Evolutionary conservation across 2,113 vertebrate species (phyloP).

Genomic region (Aramus guarauna): DNA sequence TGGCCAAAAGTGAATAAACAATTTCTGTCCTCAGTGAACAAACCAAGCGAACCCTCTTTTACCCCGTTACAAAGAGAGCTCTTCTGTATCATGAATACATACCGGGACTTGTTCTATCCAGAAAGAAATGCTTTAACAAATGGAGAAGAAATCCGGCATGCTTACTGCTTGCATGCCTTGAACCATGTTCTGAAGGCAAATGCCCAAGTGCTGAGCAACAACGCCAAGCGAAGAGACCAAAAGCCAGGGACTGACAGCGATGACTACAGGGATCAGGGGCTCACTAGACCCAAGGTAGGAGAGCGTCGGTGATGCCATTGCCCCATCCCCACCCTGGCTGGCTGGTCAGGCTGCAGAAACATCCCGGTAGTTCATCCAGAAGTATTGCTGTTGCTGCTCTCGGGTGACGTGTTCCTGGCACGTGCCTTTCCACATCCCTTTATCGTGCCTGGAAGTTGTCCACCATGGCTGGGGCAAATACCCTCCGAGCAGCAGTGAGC

Average conservation of each 20-base stretch:
- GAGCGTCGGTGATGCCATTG: neutral
- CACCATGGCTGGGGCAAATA: neutral
- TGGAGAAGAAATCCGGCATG: constrained; percentile 79
- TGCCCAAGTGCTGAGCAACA: constrained; percentile 86
- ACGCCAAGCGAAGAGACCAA: constrained; percentile 75
- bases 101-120: constrained; percentile 87
- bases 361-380: neutral
- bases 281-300: constrained; percentile 93
- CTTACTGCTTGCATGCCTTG: constrained; percentile 89
- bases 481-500: neutral
- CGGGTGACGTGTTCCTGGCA: neutral
- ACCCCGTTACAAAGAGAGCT: constrained; percentile 87
- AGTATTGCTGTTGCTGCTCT: neutral
- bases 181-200: constrained; percentile 97
- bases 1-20: constrained; percentile 80
- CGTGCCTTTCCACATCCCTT: neutral
- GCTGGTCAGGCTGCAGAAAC: neutral
- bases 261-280: constrained; percentile 89
- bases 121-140: constrained; percentile 79
- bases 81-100: constrained; percentile 88
- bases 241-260: constrained; percentile 69
- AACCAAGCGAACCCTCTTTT: constrained; percentile 33
- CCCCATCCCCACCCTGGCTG: neutral
- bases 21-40: constrained; percentile 38
- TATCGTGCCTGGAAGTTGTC: fast-evolving